Evolutionary conservation across 2,888 invertebrate genomes (phyloP).

Genomic region (Folsomia candida): DNA sequence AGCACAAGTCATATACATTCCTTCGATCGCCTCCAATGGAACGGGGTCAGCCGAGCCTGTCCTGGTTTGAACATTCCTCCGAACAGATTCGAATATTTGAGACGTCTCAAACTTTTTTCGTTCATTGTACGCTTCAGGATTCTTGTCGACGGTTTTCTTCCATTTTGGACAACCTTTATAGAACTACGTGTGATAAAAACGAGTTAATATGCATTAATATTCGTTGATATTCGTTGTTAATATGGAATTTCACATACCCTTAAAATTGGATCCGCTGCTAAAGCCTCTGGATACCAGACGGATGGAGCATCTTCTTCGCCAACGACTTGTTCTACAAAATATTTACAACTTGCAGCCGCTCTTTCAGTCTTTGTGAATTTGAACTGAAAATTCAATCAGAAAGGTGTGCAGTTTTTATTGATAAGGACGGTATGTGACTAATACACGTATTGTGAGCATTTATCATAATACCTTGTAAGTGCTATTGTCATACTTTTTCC

Average conservation of each 20-base stretch:
- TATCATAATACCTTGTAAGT: conserved; percentile 62
- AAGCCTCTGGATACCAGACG: conserved; percentile 66
- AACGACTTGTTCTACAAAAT: conserved; percentile 74
- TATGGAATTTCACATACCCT: conserved; percentile 62
- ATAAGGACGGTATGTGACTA: no score
- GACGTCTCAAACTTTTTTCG: conserved; percentile 45
- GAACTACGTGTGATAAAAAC: conserved; percentile 67
- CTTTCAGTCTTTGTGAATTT: conserved; percentile 75
- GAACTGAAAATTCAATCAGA: conserved; percentile 61
- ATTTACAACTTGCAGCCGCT: conserved; percentile 70
- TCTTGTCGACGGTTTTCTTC: conserved; percentile 65
- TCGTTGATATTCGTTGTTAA: neutral
- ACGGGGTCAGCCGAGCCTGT: conserved; percentile 61
- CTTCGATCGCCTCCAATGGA: conserved; percentile 52
- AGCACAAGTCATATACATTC: conserved; percentile 62
- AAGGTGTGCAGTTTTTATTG: no score
- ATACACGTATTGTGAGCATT: no score
- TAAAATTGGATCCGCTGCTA: conserved; percentile 65
- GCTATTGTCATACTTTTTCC: conserved; percentile 62
- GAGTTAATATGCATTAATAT: no score
- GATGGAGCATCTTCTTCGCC: conserved; percentile 62
- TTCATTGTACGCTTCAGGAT: conserved; percentile 49
- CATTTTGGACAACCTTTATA: conserved; percentile 73
- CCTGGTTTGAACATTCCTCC: conserved; percentile 60
- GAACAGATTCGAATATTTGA: conserved; percentile 17